Evolutionary conservation across 2,113 vertebrate genomes (phyloP).

Genomic region (Ginglymostoma cirratum): DNA sequence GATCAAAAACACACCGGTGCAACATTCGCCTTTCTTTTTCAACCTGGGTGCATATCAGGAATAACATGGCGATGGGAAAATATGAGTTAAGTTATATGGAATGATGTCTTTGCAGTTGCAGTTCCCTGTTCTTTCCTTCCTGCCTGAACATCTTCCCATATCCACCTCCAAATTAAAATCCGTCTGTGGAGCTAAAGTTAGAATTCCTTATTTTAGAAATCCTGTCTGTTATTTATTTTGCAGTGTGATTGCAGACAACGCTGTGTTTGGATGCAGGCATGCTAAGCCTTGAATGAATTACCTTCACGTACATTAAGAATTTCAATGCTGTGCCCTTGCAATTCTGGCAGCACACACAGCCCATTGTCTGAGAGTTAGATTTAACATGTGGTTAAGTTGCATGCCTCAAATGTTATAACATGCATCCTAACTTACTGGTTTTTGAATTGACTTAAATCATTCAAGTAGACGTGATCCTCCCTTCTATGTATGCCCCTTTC

Average conservation of each 20-base stretch:
- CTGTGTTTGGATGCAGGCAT: background rate
- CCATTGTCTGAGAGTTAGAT: background rate
- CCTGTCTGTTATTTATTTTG: background rate
- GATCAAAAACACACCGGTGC: background rate
- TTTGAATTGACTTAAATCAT: background rate
- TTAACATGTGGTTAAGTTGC: background rate
- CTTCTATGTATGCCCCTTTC: background rate
- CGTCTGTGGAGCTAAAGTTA: background rate
- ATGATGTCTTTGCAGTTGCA: background rate
- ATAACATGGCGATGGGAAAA: background rate
- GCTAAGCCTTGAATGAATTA: background rate
- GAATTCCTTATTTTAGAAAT: background rate
- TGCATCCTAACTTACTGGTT: background rate
- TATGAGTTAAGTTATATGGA: background rate
- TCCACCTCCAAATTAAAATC: background rate
- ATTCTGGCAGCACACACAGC: background rate
- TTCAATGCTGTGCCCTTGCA: background rate
- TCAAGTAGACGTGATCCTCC: background rate
- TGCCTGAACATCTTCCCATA: background rate
- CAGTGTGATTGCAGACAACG: background rate
- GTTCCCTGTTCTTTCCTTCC: background rate
- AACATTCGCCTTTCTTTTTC: background rate
- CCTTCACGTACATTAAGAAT: background rate
- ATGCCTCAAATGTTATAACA: background rate
- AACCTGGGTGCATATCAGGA: background rate